Conservation (phyloP, 2,113 vertebrate species). For the Aspiorhynchus laticeps region DNA sequence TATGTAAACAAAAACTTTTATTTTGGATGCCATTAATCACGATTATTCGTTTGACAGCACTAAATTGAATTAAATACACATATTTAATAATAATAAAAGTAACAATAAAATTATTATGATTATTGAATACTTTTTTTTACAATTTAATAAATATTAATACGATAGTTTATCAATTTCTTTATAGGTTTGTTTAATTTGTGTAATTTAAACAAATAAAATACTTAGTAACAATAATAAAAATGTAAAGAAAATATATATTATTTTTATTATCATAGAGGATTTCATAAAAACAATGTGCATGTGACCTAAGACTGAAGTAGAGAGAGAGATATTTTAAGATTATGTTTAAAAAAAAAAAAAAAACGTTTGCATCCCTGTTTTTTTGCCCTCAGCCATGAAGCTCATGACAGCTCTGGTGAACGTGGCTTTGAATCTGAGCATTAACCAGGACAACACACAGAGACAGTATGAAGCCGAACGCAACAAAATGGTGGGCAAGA, state of each 20-base stretch:
- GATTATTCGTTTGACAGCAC: too few relatives aligned
- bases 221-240: background rate
- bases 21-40: too few relatives aligned
- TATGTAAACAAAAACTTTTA: too few relatives aligned
- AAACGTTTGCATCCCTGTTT: background rate
- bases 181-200: background rate
- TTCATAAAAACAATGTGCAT: background rate
- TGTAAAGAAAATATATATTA: background rate
- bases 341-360: background rate
- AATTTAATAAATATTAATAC: too few relatives aligned
- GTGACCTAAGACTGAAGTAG: background rate
- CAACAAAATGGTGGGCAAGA: constrained; percentile 97
- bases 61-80: too few relatives aligned
- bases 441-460: constrained; percentile 99
- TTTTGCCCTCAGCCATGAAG: constrained; percentile 88
- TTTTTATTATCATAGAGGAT: background rate
- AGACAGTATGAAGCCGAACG: constrained; percentile 96
- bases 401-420: constrained; percentile 98
- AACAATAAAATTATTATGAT: too few relatives aligned
- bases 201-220: background rate
- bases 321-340: background rate
- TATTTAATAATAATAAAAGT: background rate
- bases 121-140: too few relatives aligned
- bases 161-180: too few relatives aligned
- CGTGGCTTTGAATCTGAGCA: constrained; percentile 97